These are phyloP conservation scores for Antheraea assamensis DNA, from an alignment of 2,888 invertebrate species.

Conservation along the genomic window DNA sequence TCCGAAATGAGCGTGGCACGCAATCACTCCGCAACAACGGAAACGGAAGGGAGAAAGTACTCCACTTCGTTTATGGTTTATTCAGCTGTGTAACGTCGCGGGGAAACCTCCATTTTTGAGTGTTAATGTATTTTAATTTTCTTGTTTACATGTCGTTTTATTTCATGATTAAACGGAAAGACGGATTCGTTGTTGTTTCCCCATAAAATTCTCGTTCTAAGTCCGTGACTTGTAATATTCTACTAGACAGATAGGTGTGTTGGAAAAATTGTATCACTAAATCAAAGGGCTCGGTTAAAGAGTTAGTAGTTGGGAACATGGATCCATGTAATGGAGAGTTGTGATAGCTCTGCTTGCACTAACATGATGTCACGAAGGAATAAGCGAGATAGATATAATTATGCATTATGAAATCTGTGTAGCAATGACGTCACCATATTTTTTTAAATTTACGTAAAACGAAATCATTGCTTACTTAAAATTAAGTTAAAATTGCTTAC, in stretches of 20 bases:
- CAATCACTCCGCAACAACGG: slow-evolving; percentile 38
- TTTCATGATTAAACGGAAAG: background rate
- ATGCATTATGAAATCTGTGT: too few species aligned
- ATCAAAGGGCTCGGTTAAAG: too few species aligned
- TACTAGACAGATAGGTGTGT: background rate
- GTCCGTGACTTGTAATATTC: background rate
- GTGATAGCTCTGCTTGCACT: too few species aligned
- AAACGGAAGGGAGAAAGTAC: slow-evolving; percentile 31
- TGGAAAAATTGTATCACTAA: too few species aligned
- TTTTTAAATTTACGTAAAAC: too few species aligned
- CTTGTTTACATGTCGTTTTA: slow-evolving; percentile 3
- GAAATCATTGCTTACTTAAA: too few species aligned
- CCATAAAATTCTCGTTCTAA: background rate
- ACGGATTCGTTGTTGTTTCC: background rate
- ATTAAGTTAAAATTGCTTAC: too few species aligned
- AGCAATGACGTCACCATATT: too few species aligned
- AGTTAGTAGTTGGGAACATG: too few species aligned
- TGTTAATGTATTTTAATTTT: slow-evolving; percentile 9
- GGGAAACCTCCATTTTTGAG: slow-evolving; percentile 21
- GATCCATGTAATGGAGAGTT: too few species aligned
- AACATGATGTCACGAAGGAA: too few species aligned
- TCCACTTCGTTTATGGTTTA: slow-evolving; percentile 28
- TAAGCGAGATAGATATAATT: too few species aligned
- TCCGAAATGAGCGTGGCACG: slow-evolving; percentile 40
- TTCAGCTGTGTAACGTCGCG: slow-evolving; percentile 23